A percentile compares a stretch with the other conserved stretches of the same genome.
Evolutionary conservation across 2,888 invertebrate genomes (phyloP).

Genomic region (Pachymerium ferrugineum): DNA sequence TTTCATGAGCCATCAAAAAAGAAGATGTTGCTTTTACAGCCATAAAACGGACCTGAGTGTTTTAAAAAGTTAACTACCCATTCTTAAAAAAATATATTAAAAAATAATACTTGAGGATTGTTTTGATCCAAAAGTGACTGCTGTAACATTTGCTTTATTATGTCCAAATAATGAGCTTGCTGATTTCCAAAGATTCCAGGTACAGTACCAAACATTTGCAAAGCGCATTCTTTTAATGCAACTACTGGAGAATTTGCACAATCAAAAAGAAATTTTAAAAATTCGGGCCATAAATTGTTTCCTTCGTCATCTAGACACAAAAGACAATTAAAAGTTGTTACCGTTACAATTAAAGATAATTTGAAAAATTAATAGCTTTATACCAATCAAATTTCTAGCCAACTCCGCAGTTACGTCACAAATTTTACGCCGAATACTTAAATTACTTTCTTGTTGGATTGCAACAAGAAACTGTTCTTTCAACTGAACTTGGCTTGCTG

Average conservation of each 20-base stretch:
- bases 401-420: conserved; percentile 96
- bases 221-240: conserved; percentile 82
- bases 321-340: too few relatives aligned
- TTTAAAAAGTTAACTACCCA: conserved; percentile 30
- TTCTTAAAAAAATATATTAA: not conserved
- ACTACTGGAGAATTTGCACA: conserved; percentile 79
- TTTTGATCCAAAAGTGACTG: conserved; percentile 70
- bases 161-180: conserved; percentile 80
- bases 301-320: conserved; percentile 75
- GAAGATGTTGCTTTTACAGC: conserved; percentile 55
- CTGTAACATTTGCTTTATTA: conserved; percentile 91
- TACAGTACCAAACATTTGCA: conserved; percentile 89
- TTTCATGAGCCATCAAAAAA: conserved; percentile 88
- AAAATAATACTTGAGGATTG: conserved; percentile 57
- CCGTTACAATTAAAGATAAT: not conserved
- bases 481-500: conserved; percentile 75
- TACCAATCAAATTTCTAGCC: conserved; percentile 75
- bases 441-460: conserved; percentile 75
- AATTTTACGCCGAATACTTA: conserved; percentile 74
- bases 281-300: conserved; percentile 94
- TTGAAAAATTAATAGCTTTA: too few relatives aligned
- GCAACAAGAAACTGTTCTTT: conserved; percentile 79
- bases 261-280: conserved; percentile 85
- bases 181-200: conserved; percentile 96
- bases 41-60: conserved; percentile 49